Conservation (phyloP, 2,113 vertebrate species). For the Xenopus tropicalis region UCB_Xtro_10.0 CM004443.2:116376001-116376500, state of each 20-base stretch:
- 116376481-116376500: too few species aligned
- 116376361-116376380: background rate
- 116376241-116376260: constrained; percentile 26
- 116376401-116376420: background rate
- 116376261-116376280: constrained; percentile 32
- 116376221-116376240: constrained; percentile 11
- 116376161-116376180: constrained; percentile 13
- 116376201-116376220: constrained; percentile 30
- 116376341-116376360: background rate
- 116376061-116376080: too few species aligned
- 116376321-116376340: constrained; percentile 7
- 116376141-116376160: constrained; percentile 13
- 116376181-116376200: constrained; percentile 20
- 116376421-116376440: background rate
- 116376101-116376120: background rate
- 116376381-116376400: background rate
- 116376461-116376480: too few species aligned
- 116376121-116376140: constrained; percentile 7
- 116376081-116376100: constrained; percentile 15
- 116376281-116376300: constrained; percentile 4
- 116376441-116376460: background rate
- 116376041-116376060: too few species aligned
- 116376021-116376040: too few species aligned
- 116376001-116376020: too few species aligned
- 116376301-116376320: constrained; percentile 1